These are phyloP conservation scores for Toxotes lorentzi DNA, from an alignment of 2,797 vertebrate genomes.

Conservation along the genomic window DNA sequence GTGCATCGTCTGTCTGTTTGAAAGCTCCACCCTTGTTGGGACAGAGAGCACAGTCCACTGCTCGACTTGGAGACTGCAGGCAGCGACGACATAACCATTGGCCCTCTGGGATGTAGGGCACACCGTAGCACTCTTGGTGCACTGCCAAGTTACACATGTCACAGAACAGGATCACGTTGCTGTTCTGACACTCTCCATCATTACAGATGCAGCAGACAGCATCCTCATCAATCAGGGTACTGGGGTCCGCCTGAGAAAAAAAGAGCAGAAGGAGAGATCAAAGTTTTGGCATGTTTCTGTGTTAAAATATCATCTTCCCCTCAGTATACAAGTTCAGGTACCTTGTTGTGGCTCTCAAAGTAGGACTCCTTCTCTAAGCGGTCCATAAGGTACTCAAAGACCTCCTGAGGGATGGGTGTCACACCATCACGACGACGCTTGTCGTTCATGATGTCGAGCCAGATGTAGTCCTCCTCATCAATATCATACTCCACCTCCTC, in stretches of 20 bases:
- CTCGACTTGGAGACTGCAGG: slow-evolving; percentile 96
- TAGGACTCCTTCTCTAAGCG: slow-evolving; percentile 98
- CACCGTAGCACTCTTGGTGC: slow-evolving; percentile 99
- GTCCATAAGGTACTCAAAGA: slow-evolving; percentile 99
- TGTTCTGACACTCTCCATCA: slow-evolving; percentile 98
- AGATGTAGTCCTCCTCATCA: slow-evolving; percentile 99
- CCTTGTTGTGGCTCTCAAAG: slow-evolving; percentile 99
- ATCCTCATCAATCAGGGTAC: slow-evolving; percentile 95
- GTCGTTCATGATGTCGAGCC: slow-evolving; percentile 99
- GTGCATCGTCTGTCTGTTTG: slow-evolving; percentile 98
- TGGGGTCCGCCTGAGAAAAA: slow-evolving; percentile 90
- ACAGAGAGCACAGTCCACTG: slow-evolving; percentile 98
- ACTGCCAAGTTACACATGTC: slow-evolving; percentile 99
- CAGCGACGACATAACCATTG: slow-evolving; percentile 99
- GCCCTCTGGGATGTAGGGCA: slow-evolving; percentile 98
- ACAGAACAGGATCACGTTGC: slow-evolving; percentile 99
- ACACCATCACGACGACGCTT: slow-evolving; percentile 94
- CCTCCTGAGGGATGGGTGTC: slow-evolving; percentile 95
- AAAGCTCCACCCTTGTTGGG: slow-evolving; percentile 99
- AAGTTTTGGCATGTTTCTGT: not conserved
- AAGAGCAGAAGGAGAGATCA: not conserved
- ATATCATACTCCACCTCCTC: slow-evolving; percentile 99
- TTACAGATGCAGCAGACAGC: slow-evolving; percentile 99
- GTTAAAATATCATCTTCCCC: not conserved
- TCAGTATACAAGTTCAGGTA: slow-evolving; percentile 37